Percentiles rank a stretch among this genome's conserved stretches.
phyloP scores from a whole-genome alignment of 2,113 vertebrate genomes.

The Origma solitaria region DNA sequence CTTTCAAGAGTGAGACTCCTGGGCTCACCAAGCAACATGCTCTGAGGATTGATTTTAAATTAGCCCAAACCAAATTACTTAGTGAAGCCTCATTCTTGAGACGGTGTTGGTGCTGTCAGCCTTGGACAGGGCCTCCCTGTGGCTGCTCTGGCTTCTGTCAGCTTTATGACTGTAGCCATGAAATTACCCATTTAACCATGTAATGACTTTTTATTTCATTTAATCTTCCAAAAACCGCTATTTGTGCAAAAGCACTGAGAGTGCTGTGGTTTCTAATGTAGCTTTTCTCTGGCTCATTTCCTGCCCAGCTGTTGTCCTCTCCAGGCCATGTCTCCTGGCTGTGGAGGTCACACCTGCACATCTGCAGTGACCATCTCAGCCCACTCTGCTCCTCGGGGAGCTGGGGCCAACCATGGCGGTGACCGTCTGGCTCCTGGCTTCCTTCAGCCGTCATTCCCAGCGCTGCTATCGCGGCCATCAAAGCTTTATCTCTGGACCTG shows the following conservation, averaged over 20 bases:
- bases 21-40: background rate
- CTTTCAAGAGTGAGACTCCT: background rate
- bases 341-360: background rate
- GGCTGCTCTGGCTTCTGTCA: background rate
- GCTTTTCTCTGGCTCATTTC: constrained; percentile 16
- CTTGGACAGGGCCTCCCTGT: background rate
- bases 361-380: background rate
- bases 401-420: background rate
- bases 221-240: background rate
- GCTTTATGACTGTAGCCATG: background rate
- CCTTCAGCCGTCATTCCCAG: background rate
- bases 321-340: background rate
- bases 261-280: background rate
- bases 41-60: constrained; percentile 1
- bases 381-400: background rate
- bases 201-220: constrained; percentile 30
- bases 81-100: background rate
- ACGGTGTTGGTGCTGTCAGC: background rate
- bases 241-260: background rate
- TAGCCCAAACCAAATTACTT: background rate
- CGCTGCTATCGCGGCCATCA: background rate
- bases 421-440: background rate
- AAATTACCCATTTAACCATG: constrained; percentile 45
- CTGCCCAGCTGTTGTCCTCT: constrained; percentile 43
- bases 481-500: background rate